Evolutionary conservation across 2,113 vertebrate species (phyloP).

Genomic region (Elaphurus davidianus): DNA sequence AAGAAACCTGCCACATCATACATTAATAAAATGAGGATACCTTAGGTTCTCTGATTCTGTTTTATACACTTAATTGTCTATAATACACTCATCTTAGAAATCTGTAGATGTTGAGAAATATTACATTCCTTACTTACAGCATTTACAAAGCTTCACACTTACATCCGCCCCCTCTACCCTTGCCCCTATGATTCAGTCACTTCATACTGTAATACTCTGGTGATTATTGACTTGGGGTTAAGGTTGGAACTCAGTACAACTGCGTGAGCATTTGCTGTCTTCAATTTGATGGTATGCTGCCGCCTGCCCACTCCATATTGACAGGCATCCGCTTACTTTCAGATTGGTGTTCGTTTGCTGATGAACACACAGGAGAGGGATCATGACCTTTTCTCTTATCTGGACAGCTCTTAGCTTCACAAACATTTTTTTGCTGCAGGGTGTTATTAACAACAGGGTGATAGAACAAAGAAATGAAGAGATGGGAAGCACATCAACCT

Average conservation of each 20-base stretch:
- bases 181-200: conserved; percentile 72
- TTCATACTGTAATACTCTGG: conserved; percentile 83
- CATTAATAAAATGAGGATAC: neutral
- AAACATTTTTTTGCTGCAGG: conserved; percentile 86
- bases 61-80: neutral
- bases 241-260: conserved; percentile 78
- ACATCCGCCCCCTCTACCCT: neutral
- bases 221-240: conserved; percentile 87
- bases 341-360: conserved; percentile 83
- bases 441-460: conserved; percentile 84
- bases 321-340: conserved; percentile 81
- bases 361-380: conserved; percentile 80
- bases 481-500: conserved; percentile 57
- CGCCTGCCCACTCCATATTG: conserved; percentile 80
- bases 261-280: conserved; percentile 81
- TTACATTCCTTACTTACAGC: neutral
- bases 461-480: conserved; percentile 83
- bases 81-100: neutral
- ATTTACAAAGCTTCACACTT: neutral
- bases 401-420: conserved; percentile 85
- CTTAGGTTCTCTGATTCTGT: neutral
- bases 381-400: conserved; percentile 87
- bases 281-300: conserved; percentile 81
- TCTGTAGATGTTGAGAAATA: neutral
- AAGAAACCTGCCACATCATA: neutral